These are phyloP conservation scores for Eucidaris tribuloides DNA, from an alignment of 35 echinoderm and acorn worm genomes.

Conservation along the genomic window DNA sequence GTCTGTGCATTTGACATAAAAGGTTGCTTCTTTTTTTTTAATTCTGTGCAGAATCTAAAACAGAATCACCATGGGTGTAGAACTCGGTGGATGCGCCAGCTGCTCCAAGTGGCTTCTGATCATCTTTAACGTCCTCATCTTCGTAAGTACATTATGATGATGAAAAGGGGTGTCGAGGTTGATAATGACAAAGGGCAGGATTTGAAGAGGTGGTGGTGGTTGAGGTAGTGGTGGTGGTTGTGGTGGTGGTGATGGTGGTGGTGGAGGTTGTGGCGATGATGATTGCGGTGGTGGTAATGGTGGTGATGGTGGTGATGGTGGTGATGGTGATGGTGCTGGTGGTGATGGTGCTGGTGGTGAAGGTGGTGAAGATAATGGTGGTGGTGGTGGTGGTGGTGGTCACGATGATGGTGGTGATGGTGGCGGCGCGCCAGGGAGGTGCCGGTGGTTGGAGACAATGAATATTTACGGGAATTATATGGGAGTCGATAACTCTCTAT, in stretches of 20 bases:
- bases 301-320: neutral
- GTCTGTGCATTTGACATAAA: too few species aligned
- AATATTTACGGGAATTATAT: neutral
- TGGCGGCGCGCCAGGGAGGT: neutral
- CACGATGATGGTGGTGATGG: neutral
- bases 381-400: too few species aligned
- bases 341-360: neutral
- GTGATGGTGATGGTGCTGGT: neutral
- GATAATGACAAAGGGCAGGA: neutral
- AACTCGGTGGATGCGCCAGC: slow-evolving; percentile 52
- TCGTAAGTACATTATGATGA: slow-evolving; percentile 50
- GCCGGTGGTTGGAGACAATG: neutral
- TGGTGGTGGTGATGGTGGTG: too few species aligned
- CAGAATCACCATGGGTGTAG: slow-evolving; percentile 10
- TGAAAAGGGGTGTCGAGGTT: neutral
- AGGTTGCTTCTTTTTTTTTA: neutral
- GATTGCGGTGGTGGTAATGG: too few species aligned
- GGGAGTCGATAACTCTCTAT: too few species aligned
- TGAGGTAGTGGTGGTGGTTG: too few species aligned
- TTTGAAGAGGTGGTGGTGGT: too few species aligned
- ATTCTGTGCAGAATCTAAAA: neutral
- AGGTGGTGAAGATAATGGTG: too few species aligned
- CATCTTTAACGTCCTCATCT: slow-evolving; percentile 74
- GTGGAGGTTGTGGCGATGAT: too few species aligned
- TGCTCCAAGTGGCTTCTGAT: slow-evolving; percentile 70